Evolutionary conservation across 2,888 invertebrate genomes (phyloP), one percentile per base, ranked within the genome.

Genomic region (Patella caerulea): DNA sequence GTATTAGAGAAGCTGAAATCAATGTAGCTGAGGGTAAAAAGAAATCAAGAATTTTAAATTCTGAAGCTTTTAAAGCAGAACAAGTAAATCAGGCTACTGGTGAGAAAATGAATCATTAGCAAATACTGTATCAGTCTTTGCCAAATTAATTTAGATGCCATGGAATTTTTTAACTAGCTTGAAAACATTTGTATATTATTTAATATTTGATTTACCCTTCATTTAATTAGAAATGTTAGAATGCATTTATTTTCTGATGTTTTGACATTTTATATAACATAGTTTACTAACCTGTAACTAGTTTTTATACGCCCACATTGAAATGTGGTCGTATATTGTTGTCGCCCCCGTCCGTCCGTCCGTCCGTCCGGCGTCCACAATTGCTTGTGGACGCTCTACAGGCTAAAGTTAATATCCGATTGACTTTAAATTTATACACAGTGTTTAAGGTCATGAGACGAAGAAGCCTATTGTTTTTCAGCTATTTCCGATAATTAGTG

Each of bases 1-100:
- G 93, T 85, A 84, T 92, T 3, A 88, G 93, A 74, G 93, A 93
- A 82, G 92, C 93, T 4, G 97, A 98, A 83, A 98, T 99, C 79
- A 99, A 99, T 92, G 96, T 98, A 9, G 99, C 99, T 0, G 98
- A 99, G 92, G 99, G 99, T 89, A 96, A 97, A 92, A 95, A 98
- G 80, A 94, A 95, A 90, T 94, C 98, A 0, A 94, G 96, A 88
- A 98, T 99, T 92, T 93, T 99, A 78, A 96, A 96, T 3, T 99
- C 98, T 79, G 99, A 99, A 94, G 99, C 98, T 65, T 96, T 96
- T 86, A 95, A 96, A 86, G 95, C 96, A 88, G 98, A 99, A 92
- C 95, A 97, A 90, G 97, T 99, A 81, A 99, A 99, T 92, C 95
- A 95, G 91, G 98, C 98, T 1, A 94, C 94, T 79, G 98, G 98